Evolutionary conservation across 2,797 vertebrate species (phyloP).

Genomic region (Pantherophis alleghaniensis): DNA sequence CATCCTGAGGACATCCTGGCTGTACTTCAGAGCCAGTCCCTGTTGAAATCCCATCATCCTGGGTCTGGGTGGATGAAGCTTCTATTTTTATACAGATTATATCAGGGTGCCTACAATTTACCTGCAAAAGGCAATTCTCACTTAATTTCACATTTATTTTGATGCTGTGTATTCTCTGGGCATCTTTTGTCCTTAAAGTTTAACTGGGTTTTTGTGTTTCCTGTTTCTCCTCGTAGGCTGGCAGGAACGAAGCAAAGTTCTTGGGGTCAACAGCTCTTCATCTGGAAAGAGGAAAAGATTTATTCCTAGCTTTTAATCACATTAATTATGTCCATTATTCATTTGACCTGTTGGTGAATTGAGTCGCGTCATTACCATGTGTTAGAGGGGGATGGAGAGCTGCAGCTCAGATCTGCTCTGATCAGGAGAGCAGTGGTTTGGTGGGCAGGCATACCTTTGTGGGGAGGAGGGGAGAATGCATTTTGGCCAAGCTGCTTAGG

Average conservation of each 20-base stretch:
- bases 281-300: neutral
- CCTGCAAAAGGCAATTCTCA: neutral
- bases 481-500: neutral
- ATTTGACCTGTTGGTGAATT: neutral
- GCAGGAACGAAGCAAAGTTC: neutral
- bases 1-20: neutral
- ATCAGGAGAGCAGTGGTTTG: neutral
- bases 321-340: neutral
- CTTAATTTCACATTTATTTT: neutral
- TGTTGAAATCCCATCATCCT: neutral
- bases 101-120: neutral
- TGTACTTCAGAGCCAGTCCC: neutral
- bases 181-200: neutral
- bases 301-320: neutral
- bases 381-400: neutral
- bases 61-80: neutral
- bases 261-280: neutral
- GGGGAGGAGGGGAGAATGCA: neutral
- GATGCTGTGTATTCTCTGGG: neutral
- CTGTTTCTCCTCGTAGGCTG: neutral
- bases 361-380: neutral
- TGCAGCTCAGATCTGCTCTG: neutral
- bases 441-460: neutral
- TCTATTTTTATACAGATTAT: neutral
- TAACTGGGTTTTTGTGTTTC: neutral